Percentiles rank a stretch among this genome's conserved stretches.
These are phyloP conservation scores for Sebastes diploproa DNA, from an alignment of 2,797 vertebrate species.

Conservation along the genomic window DNA sequence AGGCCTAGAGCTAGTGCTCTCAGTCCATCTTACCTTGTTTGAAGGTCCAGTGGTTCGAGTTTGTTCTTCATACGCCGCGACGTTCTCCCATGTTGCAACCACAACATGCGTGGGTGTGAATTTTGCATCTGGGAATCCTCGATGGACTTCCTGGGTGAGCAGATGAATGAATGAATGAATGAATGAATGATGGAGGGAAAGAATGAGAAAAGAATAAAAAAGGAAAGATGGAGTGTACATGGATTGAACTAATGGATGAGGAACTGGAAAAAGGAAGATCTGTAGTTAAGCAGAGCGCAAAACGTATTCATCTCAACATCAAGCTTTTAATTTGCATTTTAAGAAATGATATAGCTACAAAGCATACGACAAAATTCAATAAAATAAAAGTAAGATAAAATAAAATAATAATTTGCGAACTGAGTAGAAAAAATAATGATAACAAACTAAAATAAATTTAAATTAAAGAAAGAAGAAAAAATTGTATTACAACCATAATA, in stretches of 20 bases:
- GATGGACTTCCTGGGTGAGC: conserved; percentile 79
- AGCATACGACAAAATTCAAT: no score
- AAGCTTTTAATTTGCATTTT: not conserved
- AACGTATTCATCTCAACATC: not conserved
- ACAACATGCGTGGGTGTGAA: conserved; percentile 87
- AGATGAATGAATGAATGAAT: conserved; percentile 55
- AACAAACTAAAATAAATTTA: no score
- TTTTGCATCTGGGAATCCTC: conserved; percentile 83
- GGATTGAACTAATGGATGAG: conserved; percentile 56
- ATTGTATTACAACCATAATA: no score
- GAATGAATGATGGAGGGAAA: conserved; percentile 5
- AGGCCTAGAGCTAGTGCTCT: not conserved
- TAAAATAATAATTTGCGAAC: no score
- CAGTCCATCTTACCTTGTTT: conserved; percentile 77
- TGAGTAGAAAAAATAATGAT: no score
- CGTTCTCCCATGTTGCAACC: conserved; percentile 92
- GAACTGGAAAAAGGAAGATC: conserved; percentile 37
- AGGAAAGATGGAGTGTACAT: not conserved
- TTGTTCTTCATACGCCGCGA: conserved; percentile 88
- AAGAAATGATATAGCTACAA: no score
- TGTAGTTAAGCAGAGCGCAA: not conserved
- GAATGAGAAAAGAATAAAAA: not conserved
- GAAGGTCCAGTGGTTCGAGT: conserved; percentile 66
- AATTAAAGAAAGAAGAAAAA: no score
- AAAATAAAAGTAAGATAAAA: not conserved